Conservation (phyloP, 2,888 invertebrate species). For the Pteria penguin region DNA sequence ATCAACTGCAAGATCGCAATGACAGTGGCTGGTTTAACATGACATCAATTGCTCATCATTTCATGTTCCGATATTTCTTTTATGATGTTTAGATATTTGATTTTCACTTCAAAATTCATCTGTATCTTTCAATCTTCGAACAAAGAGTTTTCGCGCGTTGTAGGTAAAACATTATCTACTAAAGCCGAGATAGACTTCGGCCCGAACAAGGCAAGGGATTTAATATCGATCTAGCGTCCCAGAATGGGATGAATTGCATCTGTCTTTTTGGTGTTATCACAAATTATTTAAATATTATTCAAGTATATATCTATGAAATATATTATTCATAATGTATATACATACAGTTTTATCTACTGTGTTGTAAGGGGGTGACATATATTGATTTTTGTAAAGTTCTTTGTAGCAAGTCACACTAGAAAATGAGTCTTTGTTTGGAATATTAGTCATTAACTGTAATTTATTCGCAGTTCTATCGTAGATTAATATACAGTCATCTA, state of each 20-base stretch:
- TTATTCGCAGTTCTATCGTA: not conserved
- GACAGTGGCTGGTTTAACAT: too few species aligned
- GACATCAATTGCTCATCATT: too few species aligned
- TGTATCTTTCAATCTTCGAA: not conserved
- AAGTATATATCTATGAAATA: not conserved
- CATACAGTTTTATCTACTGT: not conserved
- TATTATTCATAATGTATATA: not conserved
- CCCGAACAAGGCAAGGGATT: not conserved
- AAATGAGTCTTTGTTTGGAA: slow-evolving; percentile 20
- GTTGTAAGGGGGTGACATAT: not conserved
- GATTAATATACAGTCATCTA: not conserved
- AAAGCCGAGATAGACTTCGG: not conserved
- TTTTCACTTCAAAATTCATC: not conserved
- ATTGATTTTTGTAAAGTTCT: not conserved
- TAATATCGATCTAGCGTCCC: not conserved
- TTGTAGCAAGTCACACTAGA: not conserved
- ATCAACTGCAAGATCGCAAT: too few species aligned
- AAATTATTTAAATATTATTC: not conserved
- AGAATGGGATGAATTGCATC: not conserved
- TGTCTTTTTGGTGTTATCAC: too few species aligned
- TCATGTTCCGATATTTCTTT: not conserved
- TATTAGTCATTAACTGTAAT: slow-evolving; percentile 22
- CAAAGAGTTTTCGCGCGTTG: slow-evolving; percentile 34
- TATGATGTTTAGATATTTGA: not conserved
- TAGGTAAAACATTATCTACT: not conserved